phyloP scores from a whole-genome alignment of 2,888 invertebrate species.

The Volucella inflata region DNA sequence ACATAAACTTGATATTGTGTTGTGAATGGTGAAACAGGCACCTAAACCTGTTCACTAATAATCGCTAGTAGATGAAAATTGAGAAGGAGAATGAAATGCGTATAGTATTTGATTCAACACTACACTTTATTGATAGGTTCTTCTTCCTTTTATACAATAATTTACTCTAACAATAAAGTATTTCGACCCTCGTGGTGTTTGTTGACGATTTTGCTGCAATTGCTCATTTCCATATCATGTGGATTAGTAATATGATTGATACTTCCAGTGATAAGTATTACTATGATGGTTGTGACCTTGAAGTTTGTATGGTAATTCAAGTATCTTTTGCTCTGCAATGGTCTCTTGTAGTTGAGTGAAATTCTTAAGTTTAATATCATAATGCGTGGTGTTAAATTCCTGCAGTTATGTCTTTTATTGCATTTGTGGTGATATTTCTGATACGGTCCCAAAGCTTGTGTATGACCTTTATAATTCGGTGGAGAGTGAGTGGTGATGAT shows the following conservation, averaged over 20 bases:
- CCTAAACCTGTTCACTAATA: too few species aligned
- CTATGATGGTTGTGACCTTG: slow-evolving; percentile 11
- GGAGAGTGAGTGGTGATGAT: too few species aligned
- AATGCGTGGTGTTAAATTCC: neutral
- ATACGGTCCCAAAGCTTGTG: slow-evolving; percentile 2
- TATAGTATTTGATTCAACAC: too few species aligned
- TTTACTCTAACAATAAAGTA: too few species aligned
- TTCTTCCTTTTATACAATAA: too few species aligned
- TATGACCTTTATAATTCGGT: too few species aligned
- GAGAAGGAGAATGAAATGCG: too few species aligned
- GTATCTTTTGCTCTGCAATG: slow-evolving; percentile 10
- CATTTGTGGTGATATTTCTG: slow-evolving; percentile 12
- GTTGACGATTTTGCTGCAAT: neutral
- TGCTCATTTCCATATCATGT: slow-evolving; percentile 2
- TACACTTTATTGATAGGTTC: too few species aligned
- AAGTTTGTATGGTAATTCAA: slow-evolving; percentile 25
- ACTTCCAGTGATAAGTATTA: neutral
- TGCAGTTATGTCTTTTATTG: slow-evolving; percentile 10
- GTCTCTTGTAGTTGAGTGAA: slow-evolving; percentile 15
- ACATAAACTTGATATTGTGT: too few species aligned
- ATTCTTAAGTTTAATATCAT: slow-evolving; percentile 11
- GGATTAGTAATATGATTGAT: neutral
- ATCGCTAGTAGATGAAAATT: too few species aligned
- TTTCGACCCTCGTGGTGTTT: neutral
- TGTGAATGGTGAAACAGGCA: too few species aligned